Evolutionary conservation across 1,140 invertebrate species (phyloP), one percentile per base, ranked within the genome.

Genomic region (Mizuhopecten yessoensis): DNA sequence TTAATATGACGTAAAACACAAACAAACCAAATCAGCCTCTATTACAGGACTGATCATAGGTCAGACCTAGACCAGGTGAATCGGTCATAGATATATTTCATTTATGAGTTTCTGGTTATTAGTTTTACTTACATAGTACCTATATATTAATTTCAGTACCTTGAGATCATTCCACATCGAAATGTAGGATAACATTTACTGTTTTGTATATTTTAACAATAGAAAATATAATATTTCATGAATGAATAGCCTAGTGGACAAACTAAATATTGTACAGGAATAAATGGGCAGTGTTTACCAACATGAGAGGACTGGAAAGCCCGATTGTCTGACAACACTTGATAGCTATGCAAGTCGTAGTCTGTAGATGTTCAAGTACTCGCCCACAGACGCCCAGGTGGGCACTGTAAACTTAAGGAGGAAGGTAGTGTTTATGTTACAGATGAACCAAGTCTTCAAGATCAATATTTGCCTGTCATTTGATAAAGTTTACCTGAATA

Each of bases 401-500:
- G n/a, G 57, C 23, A 29, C n/a, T 3, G 57, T n/a, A 29, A 75
- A 75, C 57, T 75, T n/a, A 20, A 49, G 45, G 57, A 75, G 57
- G 57, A 75, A 75, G 57, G 57, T 75, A n/a, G n/a, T 75, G n/a
- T 75, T 75, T 75, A n/a, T 75, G 57, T 17, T 75, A 29, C 57
- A 75, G 23, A 75, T 75, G 57, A 75, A 11, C 57, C 20, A 75
- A 75, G 57, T 75, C 57, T 75, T 75, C 23, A 29, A 9, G 57
- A 75, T 75, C 57, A 75, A 75, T 75, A 75, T 75, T 75, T 75
- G 29, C 57, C 57, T 75, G 23, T 75, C 57, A 75, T 75, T 75
- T 75, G n/a, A 75, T 75, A 75, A 75, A 75, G 57, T 75, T 75
- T 75, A 75, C 23, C 57, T 75, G 57, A 75, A 75, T 75, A 75